Conservation (phyloP, 2,797 vertebrate species). For the Echeneis naucrates region DNA sequence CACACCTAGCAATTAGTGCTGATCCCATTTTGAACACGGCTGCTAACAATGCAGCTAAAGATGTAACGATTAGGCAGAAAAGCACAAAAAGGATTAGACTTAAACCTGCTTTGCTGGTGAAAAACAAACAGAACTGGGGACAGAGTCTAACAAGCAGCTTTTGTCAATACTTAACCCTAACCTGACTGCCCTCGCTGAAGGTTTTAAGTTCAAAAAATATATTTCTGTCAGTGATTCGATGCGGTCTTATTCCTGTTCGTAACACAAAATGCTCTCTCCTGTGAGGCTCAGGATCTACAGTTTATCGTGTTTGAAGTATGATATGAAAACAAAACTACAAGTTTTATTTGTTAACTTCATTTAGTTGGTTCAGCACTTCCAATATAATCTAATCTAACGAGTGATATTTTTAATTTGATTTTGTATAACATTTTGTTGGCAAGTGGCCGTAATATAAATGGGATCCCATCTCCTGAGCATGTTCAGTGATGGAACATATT, state of each 20-base stretch:
- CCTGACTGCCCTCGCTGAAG: too few species aligned
- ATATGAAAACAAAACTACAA: too few species aligned
- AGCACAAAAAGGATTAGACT: conserved; percentile 16
- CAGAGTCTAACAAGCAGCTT: neutral
- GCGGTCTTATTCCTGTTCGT: too few species aligned
- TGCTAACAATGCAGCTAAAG: conserved; percentile 15
- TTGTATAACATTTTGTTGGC: too few species aligned
- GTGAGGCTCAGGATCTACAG: neutral
- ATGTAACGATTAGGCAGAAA: conserved; percentile 27
- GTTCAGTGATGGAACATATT: neutral
- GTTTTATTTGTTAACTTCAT: neutral
- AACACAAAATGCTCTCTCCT: too few species aligned
- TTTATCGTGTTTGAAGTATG: rapidly evolving
- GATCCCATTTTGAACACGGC: conserved; percentile 17
- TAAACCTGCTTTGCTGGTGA: conserved; percentile 18
- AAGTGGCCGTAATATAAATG: neutral
- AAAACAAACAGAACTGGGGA: conserved; percentile 18
- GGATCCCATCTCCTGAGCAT: neutral
- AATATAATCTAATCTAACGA: too few species aligned
- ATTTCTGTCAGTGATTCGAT: neutral
- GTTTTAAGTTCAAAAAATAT: too few species aligned
- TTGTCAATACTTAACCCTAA: neutral
- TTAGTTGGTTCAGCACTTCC: too few species aligned
- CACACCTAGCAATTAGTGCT: neutral
- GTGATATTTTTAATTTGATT: too few species aligned